Base-by-base conservation (phyloP, 1,140 invertebrate genomes). In the Charaxes varanes region DNA sequence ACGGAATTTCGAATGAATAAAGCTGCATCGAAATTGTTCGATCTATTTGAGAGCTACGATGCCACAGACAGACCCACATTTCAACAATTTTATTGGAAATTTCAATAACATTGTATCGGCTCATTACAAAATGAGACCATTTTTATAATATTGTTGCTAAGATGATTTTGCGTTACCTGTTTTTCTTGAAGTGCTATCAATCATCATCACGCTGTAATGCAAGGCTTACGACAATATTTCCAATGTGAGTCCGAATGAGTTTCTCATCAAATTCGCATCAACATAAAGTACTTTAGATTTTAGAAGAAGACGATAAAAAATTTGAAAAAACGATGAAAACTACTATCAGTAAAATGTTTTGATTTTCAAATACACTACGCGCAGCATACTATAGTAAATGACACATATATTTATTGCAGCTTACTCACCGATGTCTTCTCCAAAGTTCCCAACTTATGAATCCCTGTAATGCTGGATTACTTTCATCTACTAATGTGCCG, bases 391-490 rank as follows among this genome's bases (percentile, higher is more conserved):
- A n/a, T 22, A n/a, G n/a, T n/a, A n/a, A n/a, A n/a, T n/a, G n/a
- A n/a, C n/a, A n/a, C n/a, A n/a, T n/a, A n/a, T n/a, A n/a, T n/a
- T 24, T 32, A 26, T 41, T 22, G 7, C 4, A 14, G 26, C 24
- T 23, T 8, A 53, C 78, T 78, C 37, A 91, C 90, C 92, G 90
- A 70, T 97, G 95, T 18, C 94, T 85, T 36, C 95, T 87, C 94
- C 95, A 97, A 26, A 97, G 74, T 74, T 97, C 95, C 95, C 95
- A 97, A 51, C 93, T 95, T 36, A 97, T 93, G 70, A 97, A 97
- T 4, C 95, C 95, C 80, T 97, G 96, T 5, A 97, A 85, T 0
- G 95, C 95, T 0, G 96, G 95, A 84, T 96, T 97, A 55, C 94
- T 97, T 72, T 97, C 95, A 56, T 97, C 94, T 1, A 97, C 93